A percentile compares a stretch with the other conserved stretches of the same genome.
Evolutionary conservation across 2,113 vertebrate species (phyloP).

Genomic region (Ovibos moschatus): DNA sequence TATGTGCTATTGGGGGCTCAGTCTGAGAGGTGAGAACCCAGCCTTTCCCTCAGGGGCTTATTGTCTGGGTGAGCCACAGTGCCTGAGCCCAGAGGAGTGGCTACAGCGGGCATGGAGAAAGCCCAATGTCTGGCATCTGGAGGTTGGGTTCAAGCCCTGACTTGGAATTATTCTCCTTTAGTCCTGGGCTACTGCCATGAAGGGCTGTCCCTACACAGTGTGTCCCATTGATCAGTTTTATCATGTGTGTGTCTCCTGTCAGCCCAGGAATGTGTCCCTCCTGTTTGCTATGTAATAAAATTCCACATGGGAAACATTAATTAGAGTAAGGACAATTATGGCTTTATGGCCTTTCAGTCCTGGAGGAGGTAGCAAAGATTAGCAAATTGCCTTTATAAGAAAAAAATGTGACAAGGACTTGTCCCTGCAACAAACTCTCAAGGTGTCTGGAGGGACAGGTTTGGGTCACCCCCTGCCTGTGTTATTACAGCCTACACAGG

Average conservation of each 20-base stretch:
- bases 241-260: neutral
- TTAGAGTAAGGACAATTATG: neutral
- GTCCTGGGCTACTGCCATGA: neutral
- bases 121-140: neutral
- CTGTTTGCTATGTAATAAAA: constrained; percentile 45
- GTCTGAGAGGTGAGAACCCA: neutral
- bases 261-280: constrained; percentile 34
- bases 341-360: constrained; percentile 37
- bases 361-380: neutral
- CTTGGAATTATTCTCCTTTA: neutral
- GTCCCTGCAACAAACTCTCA: neutral
- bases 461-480: neutral
- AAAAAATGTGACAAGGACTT: neutral
- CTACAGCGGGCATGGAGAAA: neutral
- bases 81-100: neutral
- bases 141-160: neutral
- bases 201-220: neutral
- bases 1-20: neutral
- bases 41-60: neutral
- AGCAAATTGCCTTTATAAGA: neutral
- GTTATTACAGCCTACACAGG: neutral
- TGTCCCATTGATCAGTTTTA: neutral
- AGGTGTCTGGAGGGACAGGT: neutral
- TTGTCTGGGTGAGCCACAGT: neutral
- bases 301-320: neutral